These are phyloP conservation scores for Xylocampa areola DNA, from an alignment of 2,888 invertebrate species.

Conservation along the genomic window DNA sequence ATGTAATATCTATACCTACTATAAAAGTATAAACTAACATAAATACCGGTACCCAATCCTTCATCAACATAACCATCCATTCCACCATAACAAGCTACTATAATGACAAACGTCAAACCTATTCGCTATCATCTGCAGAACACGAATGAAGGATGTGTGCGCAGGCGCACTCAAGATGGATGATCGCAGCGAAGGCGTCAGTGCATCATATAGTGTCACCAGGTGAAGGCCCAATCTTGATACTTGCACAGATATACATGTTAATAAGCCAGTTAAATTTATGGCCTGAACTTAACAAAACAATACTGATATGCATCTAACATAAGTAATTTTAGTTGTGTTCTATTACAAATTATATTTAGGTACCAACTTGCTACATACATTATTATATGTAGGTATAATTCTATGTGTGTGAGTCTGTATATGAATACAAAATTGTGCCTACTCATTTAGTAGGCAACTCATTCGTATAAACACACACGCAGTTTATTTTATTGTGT, in stretches of 20 bases:
- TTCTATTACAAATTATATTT: constrained; percentile 44
- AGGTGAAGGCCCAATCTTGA: constrained; percentile 54
- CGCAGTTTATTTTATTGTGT: not conserved
- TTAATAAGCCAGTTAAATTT: constrained; percentile 50
- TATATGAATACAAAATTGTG: constrained; percentile 1
- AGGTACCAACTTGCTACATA: constrained; percentile 17
- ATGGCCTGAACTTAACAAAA: constrained; percentile 52
- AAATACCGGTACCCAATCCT: constrained; percentile 15
- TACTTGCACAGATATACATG: constrained; percentile 47
- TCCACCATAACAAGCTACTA: constrained; percentile 15
- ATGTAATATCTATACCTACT: too few relatives aligned
- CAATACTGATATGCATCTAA: constrained; percentile 55
- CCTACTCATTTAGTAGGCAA: not conserved
- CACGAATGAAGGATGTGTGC: constrained; percentile 50
- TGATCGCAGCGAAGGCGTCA: constrained; percentile 45
- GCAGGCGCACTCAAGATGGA: constrained; percentile 51
- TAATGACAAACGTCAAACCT: constrained; percentile 46
- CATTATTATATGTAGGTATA: constrained; percentile 7
- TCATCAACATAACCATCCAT: constrained; percentile 28
- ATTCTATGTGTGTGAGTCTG: constrained; percentile 7
- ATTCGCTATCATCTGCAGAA: constrained; percentile 44
- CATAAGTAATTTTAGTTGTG: constrained; percentile 46
- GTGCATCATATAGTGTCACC: constrained; percentile 52
- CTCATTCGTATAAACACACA: constrained; percentile 3
- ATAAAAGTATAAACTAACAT: not conserved